Evolutionary conservation across 2,888 invertebrate genomes (phyloP).

Genomic region (Macrosiphum euphorbiae): DNA sequence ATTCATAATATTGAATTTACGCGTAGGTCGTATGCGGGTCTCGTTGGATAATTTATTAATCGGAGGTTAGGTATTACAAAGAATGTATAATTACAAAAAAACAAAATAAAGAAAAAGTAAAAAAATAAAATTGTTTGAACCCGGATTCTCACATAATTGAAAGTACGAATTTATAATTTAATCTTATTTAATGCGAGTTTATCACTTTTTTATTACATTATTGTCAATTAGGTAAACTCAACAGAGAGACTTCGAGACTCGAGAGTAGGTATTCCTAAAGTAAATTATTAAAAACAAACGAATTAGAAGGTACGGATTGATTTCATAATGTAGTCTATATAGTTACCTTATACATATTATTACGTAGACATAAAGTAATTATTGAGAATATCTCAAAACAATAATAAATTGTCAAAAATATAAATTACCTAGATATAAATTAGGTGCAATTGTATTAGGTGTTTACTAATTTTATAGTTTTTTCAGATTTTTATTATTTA

Average conservation of each 20-base stretch:
- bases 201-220: neutral
- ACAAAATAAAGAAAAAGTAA: neutral
- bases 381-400: neutral
- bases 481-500: neutral
- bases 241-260: neutral
- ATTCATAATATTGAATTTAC: neutral
- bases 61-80: neutral
- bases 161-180: neutral
- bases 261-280: no score
- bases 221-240: neutral
- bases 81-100: neutral
- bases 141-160: neutral
- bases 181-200: neutral
- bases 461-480: neutral
- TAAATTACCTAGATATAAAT: neutral
- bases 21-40: neutral
- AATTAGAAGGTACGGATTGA: neutral
- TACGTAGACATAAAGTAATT: no score
- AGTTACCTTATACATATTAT: neutral
- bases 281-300: neutral
- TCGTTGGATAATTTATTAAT: constrained; percentile 18
- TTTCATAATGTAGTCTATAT: neutral
- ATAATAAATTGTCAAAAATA: neutral
- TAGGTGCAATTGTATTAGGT: neutral
- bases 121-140: neutral